phyloP scores from a whole-genome alignment of 2,888 invertebrate species.

The Scaptomyza flava region DNA sequence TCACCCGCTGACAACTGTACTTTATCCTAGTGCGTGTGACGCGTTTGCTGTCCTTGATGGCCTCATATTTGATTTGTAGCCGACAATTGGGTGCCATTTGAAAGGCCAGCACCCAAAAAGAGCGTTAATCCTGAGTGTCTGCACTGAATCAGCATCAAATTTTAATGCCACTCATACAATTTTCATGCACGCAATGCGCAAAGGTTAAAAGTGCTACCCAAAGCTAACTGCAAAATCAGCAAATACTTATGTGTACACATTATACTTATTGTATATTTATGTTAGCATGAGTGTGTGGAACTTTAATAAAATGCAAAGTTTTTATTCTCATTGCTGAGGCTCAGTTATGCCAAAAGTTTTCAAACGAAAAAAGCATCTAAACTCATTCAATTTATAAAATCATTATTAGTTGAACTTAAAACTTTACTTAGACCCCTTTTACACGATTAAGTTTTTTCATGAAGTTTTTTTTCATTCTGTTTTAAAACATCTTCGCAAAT shows the following conservation, averaged over 20 bases:
- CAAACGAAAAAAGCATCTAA: conserved; percentile 23
- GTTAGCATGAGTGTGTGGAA: conserved; percentile 9
- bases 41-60: conserved; percentile 60
- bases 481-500: too few species aligned
- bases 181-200: conserved; percentile 73
- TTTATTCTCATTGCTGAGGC: conserved; percentile 11
- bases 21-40: conserved; percentile 25
- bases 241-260: conserved; percentile 32
- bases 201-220: conserved; percentile 56
- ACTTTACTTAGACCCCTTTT: too few species aligned
- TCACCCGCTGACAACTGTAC: conserved; percentile 39
- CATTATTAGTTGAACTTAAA: not conserved
- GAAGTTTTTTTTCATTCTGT: too few species aligned
- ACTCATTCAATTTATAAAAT: not conserved
- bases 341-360: conserved; percentile 21
- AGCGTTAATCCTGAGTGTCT: conserved; percentile 1
- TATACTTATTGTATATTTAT: conserved; percentile 1
- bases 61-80: conserved; percentile 70
- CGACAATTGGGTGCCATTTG: conserved; percentile 62
- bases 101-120: not conserved
- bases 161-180: conserved; percentile 77
- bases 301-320: conserved; percentile 52
- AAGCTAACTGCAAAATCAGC: conserved; percentile 63
- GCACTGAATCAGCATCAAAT: conserved; percentile 64
- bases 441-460: too few species aligned